Conservation (phyloP, 2,797 vertebrate genomes). For the Sebastes alutus region DNA sequence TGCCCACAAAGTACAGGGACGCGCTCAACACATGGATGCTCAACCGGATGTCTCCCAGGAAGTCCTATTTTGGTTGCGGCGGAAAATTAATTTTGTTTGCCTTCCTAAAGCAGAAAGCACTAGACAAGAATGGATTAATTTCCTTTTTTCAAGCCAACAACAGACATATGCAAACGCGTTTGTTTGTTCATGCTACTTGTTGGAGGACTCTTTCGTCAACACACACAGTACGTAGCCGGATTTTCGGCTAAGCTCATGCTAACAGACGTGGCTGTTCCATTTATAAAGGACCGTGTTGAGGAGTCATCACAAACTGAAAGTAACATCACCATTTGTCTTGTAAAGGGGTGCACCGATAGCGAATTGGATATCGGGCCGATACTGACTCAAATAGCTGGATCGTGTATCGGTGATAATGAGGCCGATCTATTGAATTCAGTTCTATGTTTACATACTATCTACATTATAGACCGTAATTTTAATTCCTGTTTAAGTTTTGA, state of each 20-base stretch:
- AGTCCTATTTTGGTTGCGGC: no score
- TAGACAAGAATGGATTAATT: not conserved
- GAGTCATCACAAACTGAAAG: not conserved
- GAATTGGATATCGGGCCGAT: no score
- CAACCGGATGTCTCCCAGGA: no score
- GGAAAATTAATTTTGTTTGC: no score
- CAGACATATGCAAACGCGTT: not conserved
- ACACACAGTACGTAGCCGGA: not conserved
- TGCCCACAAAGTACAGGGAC: accelerated
- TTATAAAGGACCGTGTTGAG: not conserved
- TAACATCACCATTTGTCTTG: not conserved
- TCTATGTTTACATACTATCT: no score
- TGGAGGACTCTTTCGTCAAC: not conserved
- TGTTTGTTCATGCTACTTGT: not conserved
- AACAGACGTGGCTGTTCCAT: not conserved
- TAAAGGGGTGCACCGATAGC: not conserved
- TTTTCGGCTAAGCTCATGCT: not conserved
- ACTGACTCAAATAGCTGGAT: no score
- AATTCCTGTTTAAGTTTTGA: no score
- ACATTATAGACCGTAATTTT: no score
- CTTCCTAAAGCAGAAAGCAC: no score
- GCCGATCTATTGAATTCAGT: no score
- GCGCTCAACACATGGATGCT: not conserved
- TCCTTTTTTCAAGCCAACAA: not conserved
- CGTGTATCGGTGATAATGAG: no score